Percentiles rank a stretch among this genome's conserved stretches.
These are phyloP conservation scores for zebrafish (Danio rerio) DNA, from an alignment of 2,113 vertebrate genomes.

Conservation along the genomic window DNA sequence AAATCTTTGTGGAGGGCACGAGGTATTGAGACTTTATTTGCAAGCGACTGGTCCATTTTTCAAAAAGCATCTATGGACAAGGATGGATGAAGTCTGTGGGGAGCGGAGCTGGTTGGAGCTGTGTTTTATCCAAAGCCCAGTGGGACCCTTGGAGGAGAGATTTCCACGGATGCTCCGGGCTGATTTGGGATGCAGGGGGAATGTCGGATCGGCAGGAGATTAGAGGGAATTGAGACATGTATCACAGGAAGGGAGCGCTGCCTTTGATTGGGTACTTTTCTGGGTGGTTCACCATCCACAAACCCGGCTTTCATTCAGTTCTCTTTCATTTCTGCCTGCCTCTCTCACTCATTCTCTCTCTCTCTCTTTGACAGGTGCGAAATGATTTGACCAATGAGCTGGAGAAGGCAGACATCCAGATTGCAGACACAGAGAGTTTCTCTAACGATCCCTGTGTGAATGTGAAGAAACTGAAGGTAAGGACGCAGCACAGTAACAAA, in stretches of 20 bases:
- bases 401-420: slow-evolving; percentile 94
- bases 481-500: slow-evolving; percentile 48
- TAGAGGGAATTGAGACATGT: slow-evolving; percentile 44
- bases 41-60: slow-evolving; percentile 42
- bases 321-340: slow-evolving; percentile 16
- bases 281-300: slow-evolving; percentile 32
- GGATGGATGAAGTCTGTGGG: slow-evolving; percentile 44
- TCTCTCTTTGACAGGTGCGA: slow-evolving; percentile 83
- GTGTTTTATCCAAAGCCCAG: slow-evolving; percentile 34
- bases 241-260: not conserved
- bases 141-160: slow-evolving; percentile 32
- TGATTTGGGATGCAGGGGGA: slow-evolving; percentile 34
- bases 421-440: slow-evolving; percentile 97
- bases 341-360: slow-evolving; percentile 31
- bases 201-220: slow-evolving; percentile 44
- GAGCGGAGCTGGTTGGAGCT: slow-evolving; percentile 20
- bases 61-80: slow-evolving; percentile 51
- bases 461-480: slow-evolving; percentile 98
- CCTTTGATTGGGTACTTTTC: slow-evolving; percentile 42
- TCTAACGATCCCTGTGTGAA: slow-evolving; percentile 97
- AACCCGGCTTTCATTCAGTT: slow-evolving; percentile 37
- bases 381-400: slow-evolving; percentile 96
- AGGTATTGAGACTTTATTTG: slow-evolving; percentile 31
- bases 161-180: slow-evolving; percentile 2
- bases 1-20: slow-evolving; percentile 11